Evolutionary conservation across 2,888 invertebrate species (phyloP), one percentile per base, ranked within the genome.

Genomic region (Allacma fusca): DNA sequence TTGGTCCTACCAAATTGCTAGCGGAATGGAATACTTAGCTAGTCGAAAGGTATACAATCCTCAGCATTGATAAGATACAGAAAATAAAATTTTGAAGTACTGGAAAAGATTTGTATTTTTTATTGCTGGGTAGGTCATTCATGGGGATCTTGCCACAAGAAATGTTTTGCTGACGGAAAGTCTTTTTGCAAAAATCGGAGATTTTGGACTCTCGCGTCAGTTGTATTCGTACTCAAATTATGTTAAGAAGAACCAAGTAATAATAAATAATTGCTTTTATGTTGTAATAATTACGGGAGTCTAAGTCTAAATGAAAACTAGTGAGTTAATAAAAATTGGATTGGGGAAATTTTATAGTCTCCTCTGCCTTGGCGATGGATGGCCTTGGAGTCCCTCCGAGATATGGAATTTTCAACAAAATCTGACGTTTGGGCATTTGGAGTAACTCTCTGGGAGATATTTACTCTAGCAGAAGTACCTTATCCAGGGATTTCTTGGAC

Each of bases 321-420:
- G n/a, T n/a, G n/a, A n/a, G n/a, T n/a, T n/a, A n/a, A n/a, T n/a
- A n/a, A n/a, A n/a, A n/a, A n/a, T n/a, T n/a, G n/a, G n/a, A n/a
- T n/a, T n/a, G n/a, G n/a, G n/a, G 5, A 62, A 23, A 62, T 12
- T 23, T 19, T 19, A 23, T 19, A 68, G 68, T 23, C 43, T 0
- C 72, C 72, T 23, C 26, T 72, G 12, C 72, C 72, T 23, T 72
- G 72, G 72, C 43, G 29, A 57, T 72, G 72, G 72, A 72, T 72
- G n/a, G n/a, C n/a, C n/a, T n/a, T n/a, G n/a, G n/a, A n/a, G n/a
- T n/a, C n/a, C n/a, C n/a, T n/a, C n/a, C 57, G 72, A 16, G 72
- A 72, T 24, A 28, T 72, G 28, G 19, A 16, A 28, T 72, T 72
- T 26, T 72, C 72, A 12, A 23, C 24, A 19, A 23, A 72, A n/a